Evolutionary conservation across 30 jellyfish, hydroid and myxozoan species (phyloP), one percentile per base, ranked within the genome.

Genomic region (Catostylus mosaicus): DNA sequence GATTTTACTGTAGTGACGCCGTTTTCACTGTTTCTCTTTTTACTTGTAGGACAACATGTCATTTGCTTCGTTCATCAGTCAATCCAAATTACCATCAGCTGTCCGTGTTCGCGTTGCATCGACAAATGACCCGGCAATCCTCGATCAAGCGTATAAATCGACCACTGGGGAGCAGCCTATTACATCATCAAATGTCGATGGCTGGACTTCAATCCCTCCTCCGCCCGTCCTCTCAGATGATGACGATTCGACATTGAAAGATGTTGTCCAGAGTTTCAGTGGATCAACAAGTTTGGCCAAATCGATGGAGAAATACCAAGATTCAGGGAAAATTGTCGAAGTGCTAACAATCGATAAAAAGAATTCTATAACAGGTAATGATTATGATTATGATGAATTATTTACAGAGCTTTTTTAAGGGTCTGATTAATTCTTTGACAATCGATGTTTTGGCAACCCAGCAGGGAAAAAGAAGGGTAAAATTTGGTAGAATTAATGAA

Each of bases 171-270:
- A 77, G 32, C 78, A 46, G 32, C 88, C 75, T 22, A 31, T 37
- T 9, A 2, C 57, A 11, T 66, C 92, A 10, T 81, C 83, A 10
- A 67, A 74, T 69, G 62, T 57, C 20, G 92, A 82, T 69, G 92
- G 92, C 30, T 82, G 92, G 92, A 82, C 92, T 26, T 57, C 86
- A 63, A 70, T 66, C 7, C 85, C 92, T 10, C 92, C 92, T 27
- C 92, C 92, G 5, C 92, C 92, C 1, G 65, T 69, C 30, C 34
- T 74, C 12, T 56, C 73, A 20, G 80, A 69, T 37, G 80, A 56
- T 37, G 86, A 82, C 16, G 80, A 50, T 43, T 5, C 59, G 1
- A 34, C 85, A 11, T 65, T 57, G 36, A 34, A 27, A 3, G 86
- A 82, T 61, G 22, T 72, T 0, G 92, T 82, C 30, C 86, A 70